Evolutionary conservation across 2,888 invertebrate genomes (phyloP).

Genomic region (Standfussiana lucernea): DNA sequence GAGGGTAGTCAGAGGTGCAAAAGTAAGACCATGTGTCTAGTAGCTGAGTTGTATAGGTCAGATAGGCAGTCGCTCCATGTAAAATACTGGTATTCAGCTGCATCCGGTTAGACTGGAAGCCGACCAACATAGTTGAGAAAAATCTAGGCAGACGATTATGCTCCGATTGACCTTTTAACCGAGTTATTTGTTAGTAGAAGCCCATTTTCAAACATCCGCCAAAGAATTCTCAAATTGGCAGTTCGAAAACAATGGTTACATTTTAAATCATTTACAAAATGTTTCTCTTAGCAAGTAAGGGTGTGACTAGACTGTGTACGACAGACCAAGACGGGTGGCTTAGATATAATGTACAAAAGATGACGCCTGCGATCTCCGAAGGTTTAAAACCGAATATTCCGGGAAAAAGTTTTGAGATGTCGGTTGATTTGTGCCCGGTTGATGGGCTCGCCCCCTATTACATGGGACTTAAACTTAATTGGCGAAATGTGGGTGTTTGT

Average conservation of each 20-base stretch:
- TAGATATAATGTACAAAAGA: too few relatives aligned
- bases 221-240: not conserved
- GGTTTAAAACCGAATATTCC: too few relatives aligned
- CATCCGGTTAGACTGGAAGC: not conserved
- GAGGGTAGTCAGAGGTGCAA: not conserved
- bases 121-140: not conserved
- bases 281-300: not conserved
- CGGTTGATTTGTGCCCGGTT: too few relatives aligned
- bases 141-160: not conserved
- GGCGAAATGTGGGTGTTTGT: too few relatives aligned
- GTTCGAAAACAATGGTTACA: not conserved
- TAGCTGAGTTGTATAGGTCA: not conserved
- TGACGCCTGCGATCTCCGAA: too few relatives aligned
- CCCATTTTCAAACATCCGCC: not conserved
- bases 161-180: not conserved
- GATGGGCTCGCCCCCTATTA: too few relatives aligned
- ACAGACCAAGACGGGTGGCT: not conserved
- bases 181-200: not conserved
- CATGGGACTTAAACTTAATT: too few relatives aligned
- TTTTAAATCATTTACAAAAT: conserved; percentile 15
- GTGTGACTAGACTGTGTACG: not conserved
- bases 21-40: not conserved
- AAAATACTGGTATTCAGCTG: not conserved
- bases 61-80: not conserved
- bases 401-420: too few relatives aligned